These are phyloP conservation scores for Noturus placidus DNA, from an alignment of 2,113 vertebrate species.

Conservation along the genomic window DNA sequence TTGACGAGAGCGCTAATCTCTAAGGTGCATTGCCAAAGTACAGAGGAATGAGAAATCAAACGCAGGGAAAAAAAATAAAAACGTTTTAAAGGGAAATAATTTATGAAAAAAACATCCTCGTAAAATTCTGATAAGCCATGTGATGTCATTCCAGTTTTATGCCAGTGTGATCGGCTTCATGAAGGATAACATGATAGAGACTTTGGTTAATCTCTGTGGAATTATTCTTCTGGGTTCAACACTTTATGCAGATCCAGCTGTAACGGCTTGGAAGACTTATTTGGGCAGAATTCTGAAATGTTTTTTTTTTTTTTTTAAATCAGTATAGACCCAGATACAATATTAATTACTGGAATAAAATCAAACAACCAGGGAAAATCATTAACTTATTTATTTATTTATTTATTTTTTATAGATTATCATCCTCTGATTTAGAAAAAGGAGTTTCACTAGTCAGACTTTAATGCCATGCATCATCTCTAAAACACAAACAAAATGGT, in stretches of 20 bases:
- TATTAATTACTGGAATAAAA: constrained; percentile 24
- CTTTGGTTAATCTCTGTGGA: constrained; percentile 51
- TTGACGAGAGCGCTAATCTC: constrained; percentile 58
- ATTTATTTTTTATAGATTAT: neutral
- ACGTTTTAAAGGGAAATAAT: constrained; percentile 53
- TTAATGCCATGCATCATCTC: constrained; percentile 5
- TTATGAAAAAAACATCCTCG: constrained; percentile 56
- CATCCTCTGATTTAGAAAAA: neutral
- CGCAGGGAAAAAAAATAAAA: constrained; percentile 39
- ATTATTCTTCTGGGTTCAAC: constrained; percentile 52
- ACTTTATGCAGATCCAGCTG: constrained; percentile 47
- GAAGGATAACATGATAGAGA: constrained; percentile 56
- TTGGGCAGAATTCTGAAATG: constrained; percentile 13
- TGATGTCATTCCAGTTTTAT: constrained; percentile 57
- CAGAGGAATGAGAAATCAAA: constrained; percentile 62
- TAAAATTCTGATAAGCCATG: constrained; percentile 56
- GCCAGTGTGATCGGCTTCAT: constrained; percentile 47
- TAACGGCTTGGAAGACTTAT: constrained; percentile 9
- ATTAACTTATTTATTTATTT: neutral
- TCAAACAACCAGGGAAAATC: neutral
- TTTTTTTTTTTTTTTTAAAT: constrained; percentile 11
- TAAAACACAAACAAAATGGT: constrained; percentile 35
- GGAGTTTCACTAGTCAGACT: neutral
- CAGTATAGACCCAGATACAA: constrained; percentile 1
- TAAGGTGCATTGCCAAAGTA: constrained; percentile 56